Evolutionary conservation across 2,113 vertebrate genomes (phyloP).

Genomic region (Octodon degus): DNA sequence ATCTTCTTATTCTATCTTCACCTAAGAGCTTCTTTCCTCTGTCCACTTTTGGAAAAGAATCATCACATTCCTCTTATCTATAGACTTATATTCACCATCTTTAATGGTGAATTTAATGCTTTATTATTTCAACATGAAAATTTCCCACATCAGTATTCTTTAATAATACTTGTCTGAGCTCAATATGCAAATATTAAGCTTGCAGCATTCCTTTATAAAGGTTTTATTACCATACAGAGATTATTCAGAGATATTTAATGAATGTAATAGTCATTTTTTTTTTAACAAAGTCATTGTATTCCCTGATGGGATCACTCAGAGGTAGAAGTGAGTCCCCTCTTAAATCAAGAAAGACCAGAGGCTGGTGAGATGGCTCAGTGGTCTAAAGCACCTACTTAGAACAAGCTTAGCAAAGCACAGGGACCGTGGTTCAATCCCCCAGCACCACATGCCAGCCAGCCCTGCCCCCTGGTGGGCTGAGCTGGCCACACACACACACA

Average conservation of each 20-base stretch:
- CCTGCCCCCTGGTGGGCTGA: too few species aligned
- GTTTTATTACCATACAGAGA: background rate
- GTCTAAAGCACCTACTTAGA: too few species aligned
- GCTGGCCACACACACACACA: too few species aligned
- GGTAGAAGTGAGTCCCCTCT: background rate
- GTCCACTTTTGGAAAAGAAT: background rate
- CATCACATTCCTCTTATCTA: background rate
- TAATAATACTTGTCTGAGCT: conserved; percentile 18
- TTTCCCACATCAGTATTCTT: background rate
- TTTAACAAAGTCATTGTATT: background rate
- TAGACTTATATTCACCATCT: too few species aligned
- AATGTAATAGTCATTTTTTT: background rate
- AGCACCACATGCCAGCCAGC: too few species aligned
- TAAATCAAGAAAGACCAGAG: too few species aligned
- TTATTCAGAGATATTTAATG: conserved; percentile 31
- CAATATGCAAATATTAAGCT: conserved; percentile 13
- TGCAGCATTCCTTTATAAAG: background rate
- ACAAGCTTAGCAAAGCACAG: too few species aligned
- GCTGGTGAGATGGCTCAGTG: too few species aligned
- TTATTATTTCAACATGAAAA: background rate
- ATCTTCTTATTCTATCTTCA: background rate
- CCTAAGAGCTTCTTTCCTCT: background rate
- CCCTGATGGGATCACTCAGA: background rate
- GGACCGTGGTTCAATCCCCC: too few species aligned
- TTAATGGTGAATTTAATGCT: too few species aligned